Conservation (phyloP, 2,888 invertebrate species). For the Teinopalpus imperialis region DNA sequence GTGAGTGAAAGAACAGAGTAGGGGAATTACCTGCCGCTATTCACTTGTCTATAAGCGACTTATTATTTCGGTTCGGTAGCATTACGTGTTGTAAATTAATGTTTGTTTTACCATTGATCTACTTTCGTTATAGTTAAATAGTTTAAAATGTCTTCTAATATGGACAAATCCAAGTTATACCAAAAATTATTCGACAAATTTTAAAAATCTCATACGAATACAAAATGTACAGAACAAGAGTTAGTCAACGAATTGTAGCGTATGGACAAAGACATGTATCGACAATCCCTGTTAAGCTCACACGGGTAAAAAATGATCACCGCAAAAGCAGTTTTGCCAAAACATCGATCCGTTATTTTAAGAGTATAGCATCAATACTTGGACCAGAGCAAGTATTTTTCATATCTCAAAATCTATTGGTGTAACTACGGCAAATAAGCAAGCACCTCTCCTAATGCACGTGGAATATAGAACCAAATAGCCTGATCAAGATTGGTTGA, state of each 20-base stretch:
- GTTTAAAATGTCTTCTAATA: slow-evolving; percentile 22
- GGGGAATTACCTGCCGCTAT: background rate
- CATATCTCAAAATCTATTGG: slow-evolving; percentile 33
- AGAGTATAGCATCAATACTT: too few species aligned
- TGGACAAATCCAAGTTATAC: slow-evolving; percentile 32
- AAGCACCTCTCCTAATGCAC: too few species aligned
- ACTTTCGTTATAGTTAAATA: slow-evolving; percentile 21
- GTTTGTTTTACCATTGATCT: slow-evolving; percentile 21
- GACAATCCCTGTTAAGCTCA: slow-evolving; percentile 33
- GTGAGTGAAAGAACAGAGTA: too few species aligned
- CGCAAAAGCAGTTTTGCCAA: slow-evolving; percentile 28
- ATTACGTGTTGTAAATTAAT: slow-evolving; percentile 9
- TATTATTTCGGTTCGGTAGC: background rate
- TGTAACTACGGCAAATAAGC: slow-evolving; percentile 50
- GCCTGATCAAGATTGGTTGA: too few species aligned
- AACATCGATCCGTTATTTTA: slow-evolving; percentile 32
- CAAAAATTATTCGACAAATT: slow-evolving; percentile 31
- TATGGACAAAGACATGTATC: slow-evolving; percentile 33
- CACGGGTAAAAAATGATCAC: slow-evolving; percentile 31
- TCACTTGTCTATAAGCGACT: background rate
- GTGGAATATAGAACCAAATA: slow-evolving; percentile 30
- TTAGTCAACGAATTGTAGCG: slow-evolving; percentile 33
- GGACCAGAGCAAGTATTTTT: slow-evolving; percentile 34
- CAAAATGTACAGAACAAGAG: slow-evolving; percentile 35
- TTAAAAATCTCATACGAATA: slow-evolving; percentile 32